phyloP scores from a whole-genome alignment of 1,140 invertebrate species.

The Nasonia longicornis region DNA sequence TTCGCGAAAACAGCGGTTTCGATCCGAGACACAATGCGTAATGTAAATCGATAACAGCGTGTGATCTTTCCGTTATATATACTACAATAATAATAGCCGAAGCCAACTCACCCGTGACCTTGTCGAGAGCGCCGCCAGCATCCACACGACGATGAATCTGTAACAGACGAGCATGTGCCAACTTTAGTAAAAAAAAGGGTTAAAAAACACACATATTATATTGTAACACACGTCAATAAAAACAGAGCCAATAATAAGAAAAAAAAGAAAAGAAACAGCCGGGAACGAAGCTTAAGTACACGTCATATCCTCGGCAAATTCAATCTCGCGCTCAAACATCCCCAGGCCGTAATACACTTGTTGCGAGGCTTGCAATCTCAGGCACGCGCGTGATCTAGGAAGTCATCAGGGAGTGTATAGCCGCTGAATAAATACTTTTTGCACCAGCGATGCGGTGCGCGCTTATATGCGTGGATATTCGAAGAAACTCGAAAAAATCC shows the following conservation, averaged over 20 bases:
- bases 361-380: background rate
- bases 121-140: conserved; percentile 55
- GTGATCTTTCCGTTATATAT: no score
- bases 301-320: conserved; percentile 23
- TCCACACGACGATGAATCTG: conserved; percentile 62
- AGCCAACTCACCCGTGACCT: conserved; percentile 57
- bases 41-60: background rate
- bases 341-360: conserved; percentile 2
- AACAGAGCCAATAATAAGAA: background rate
- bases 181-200: background rate
- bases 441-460: no score
- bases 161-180: conserved; percentile 52
- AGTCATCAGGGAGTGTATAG: background rate
- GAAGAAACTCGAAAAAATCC: background rate
- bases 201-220: background rate
- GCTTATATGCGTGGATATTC: background rate
- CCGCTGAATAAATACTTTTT: background rate
- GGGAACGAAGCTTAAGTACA: conserved; percentile 9
- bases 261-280: conserved; percentile 13
- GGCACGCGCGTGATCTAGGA: background rate
- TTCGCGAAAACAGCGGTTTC: no score
- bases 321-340: conserved; percentile 24
- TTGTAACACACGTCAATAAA: conserved; percentile 27
- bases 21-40: background rate
- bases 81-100: no score